Evolutionary conservation across 2,797 vertebrate genomes (phyloP).

Genomic region (Xiphorhynchus erythropygius): DNA sequence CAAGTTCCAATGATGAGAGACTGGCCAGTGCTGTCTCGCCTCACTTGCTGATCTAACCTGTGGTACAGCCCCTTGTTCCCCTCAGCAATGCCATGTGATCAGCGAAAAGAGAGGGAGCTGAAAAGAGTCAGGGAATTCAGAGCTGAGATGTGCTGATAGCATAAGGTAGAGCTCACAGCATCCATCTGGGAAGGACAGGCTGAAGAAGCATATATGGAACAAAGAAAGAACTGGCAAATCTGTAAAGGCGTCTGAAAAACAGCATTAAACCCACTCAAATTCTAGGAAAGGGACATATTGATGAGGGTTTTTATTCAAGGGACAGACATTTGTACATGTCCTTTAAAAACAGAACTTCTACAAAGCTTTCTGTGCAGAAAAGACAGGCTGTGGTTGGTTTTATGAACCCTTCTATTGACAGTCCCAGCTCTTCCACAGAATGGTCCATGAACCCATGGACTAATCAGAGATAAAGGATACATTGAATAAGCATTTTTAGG

Average conservation of each 20-base stretch:
- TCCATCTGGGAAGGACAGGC: background rate
- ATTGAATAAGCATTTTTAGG: background rate
- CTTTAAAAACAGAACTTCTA: background rate
- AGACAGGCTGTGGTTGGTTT: background rate
- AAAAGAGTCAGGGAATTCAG: background rate
- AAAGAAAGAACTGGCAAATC: background rate
- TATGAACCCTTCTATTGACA: background rate
- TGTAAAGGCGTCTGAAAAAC: background rate
- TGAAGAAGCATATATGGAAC: background rate
- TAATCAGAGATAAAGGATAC: background rate
- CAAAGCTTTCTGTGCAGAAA: background rate
- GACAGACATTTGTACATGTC: background rate
- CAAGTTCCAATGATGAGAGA: background rate
- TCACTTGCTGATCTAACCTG: background rate
- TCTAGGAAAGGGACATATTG: background rate
- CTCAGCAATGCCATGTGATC: background rate
- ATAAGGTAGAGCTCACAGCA: background rate
- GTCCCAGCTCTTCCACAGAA: background rate
- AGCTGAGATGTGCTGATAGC: background rate
- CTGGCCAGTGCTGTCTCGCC: background rate
- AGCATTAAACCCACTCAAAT: background rate
- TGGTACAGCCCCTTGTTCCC: background rate
- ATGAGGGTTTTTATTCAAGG: background rate
- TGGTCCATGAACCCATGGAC: background rate
- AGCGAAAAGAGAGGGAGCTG: background rate